Conservation (phyloP, 2,113 vertebrate species). For the Pseudolaguvia tuberculata region DNA sequence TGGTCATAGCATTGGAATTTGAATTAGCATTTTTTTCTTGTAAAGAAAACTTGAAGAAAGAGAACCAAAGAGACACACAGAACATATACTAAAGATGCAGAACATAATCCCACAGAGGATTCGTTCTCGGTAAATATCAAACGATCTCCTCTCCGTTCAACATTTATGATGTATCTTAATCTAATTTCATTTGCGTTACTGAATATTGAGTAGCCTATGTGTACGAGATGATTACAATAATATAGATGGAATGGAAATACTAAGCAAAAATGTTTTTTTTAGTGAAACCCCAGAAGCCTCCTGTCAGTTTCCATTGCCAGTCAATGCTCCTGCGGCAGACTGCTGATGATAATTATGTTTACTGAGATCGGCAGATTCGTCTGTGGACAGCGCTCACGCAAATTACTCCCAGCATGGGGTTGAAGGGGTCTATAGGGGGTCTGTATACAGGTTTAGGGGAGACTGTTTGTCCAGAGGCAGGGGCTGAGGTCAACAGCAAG, state of each 20-base stretch:
- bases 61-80: background rate
- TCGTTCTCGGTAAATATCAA: background rate
- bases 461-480: slow-evolving; percentile 52
- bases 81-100: background rate
- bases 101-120: slow-evolving; percentile 13
- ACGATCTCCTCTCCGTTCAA: background rate
- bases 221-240: background rate
- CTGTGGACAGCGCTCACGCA: slow-evolving; percentile 60
- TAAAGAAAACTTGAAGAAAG: background rate
- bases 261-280: background rate
- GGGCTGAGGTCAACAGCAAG: slow-evolving; percentile 36
- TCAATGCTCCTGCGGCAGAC: slow-evolving; percentile 26
- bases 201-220: too few relatives aligned
- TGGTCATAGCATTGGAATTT: slow-evolving; percentile 16
- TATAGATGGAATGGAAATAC: background rate
- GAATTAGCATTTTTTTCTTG: too few relatives aligned
- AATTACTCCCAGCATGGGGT: slow-evolving; percentile 67
- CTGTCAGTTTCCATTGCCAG: background rate
- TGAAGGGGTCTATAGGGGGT: slow-evolving; percentile 38
- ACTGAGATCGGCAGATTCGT: slow-evolving; percentile 66
- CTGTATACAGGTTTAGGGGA: slow-evolving; percentile 41
- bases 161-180: background rate
- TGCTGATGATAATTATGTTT: slow-evolving; percentile 69
- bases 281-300: background rate
- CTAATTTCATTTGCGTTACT: background rate